Evolutionary conservation across 2,888 invertebrate genomes (phyloP), one percentile per base, ranked within the genome.

Genomic region (Arctia plantaginis): DNA sequence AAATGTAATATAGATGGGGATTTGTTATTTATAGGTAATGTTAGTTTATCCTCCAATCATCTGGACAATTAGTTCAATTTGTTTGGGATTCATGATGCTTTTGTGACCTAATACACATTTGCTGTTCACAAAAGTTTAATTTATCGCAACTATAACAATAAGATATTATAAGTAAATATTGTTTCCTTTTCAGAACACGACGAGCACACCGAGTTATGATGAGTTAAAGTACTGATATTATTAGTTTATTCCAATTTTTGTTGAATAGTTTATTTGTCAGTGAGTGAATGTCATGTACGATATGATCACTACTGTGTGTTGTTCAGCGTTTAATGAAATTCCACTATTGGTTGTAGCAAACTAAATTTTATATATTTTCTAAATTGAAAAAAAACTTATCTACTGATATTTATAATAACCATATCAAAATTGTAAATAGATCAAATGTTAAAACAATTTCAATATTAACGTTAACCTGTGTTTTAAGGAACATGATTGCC

Each of bases 161-260:
- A 65, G 27, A 33, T n/a, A 27, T 41, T 27, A 27, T 15, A 59
- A 27, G 0, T 7, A 51, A n/a, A 33, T 18, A n/a, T 33, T 64
- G 1, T 73, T 81, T 83, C 84, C 84, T 81, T 83, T 93, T 88
- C 94, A 95, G 95, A 85, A 67, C 89, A 90, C 71, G 89, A 86
- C 41, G 77, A 90, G 74, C 95, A 93, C 85, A 90, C 90, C 20
- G 95, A 95, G 89, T 94, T 95, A 95, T 95, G 94, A 95, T 94
- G 89, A 90, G 86, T 85, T 89, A 88, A 87, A 86, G 84, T 83
- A 77, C 76, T 74, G 79, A 83, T 81, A 81, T 83, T 82, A 82
- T 82, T 85, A 88, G 80, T 81, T 76, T 83, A 83, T 86, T 83
- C 78, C 82, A 79, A 84, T 79, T 73, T 80, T 76, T 78, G 77